Evolutionary conservation across 2,888 invertebrate genomes (phyloP), one percentile per base, ranked within the genome.

Genomic region (Cyclophora albipunctata): DNA sequence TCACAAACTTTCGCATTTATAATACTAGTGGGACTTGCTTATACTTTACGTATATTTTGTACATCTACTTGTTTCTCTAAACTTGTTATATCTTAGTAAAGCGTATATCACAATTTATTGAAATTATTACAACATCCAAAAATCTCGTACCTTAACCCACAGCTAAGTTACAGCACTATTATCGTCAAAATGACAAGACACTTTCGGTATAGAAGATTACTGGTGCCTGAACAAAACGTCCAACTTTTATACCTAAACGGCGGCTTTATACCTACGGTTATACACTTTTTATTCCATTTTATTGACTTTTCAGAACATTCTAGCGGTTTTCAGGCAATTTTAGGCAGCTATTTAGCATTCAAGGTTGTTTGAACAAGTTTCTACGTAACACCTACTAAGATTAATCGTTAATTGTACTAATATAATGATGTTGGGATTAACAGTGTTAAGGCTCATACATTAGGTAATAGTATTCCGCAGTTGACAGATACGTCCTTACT

Each of bases 101-200:
- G 4, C 4, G 33, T 34, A 33, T 34, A 5, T 7, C 6, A 33
- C 20, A 3, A 5, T 43, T 34, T 34, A 5, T 4, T 43, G 1
- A 20, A 20, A 20, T 20, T 20, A 20, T 20, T 20, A 20, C 20
- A 20, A 20, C 20, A 20, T 20, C 34, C 33, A 20, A 6, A 7
- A 20, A n/a, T 34, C 34, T 40, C 41, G 34, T 45, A 42, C 35
- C 53, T 54, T 55, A 45, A 7, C 42, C 55, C 59, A 45, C 34
- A 37, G 3, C 49, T 55, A 59, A 54, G 49, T 49, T 53, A 4
- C 41, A 58, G 53, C 58, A 51, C 60, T 57, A 61, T 63, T 67
- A 63, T 63, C 59, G 58, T 52, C 51, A 51, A 56, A 62, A 68
- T 66, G 69, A 67, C 67, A 55, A 64, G 65, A 66, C 63, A 68